Evolutionary conservation across 1,140 invertebrate species (phyloP).

Genomic region (Phortica variegata): DNA sequence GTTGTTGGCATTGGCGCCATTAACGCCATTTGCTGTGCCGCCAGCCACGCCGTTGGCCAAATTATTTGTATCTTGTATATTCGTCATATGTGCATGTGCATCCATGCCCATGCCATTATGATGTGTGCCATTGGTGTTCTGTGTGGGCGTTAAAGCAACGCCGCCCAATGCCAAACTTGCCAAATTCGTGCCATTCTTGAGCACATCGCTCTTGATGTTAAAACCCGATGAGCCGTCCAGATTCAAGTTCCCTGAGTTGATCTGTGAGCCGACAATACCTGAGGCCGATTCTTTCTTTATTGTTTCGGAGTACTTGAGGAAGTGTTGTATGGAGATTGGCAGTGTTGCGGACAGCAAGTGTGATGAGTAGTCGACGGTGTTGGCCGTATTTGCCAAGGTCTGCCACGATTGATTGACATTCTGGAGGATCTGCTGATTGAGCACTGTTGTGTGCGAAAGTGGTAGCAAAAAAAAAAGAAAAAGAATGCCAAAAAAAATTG

Average conservation of each 20-base stretch:
- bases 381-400: slow-evolving; percentile 55
- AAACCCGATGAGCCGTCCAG: slow-evolving; percentile 22
- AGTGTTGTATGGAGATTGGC: slow-evolving; percentile 58
- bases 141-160: slow-evolving; percentile 42
- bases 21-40: slow-evolving; percentile 32
- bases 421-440: slow-evolving; percentile 57
- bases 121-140: slow-evolving; percentile 34
- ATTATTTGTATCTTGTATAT: slow-evolving; percentile 44
- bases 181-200: slow-evolving; percentile 53
- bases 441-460: slow-evolving; percentile 26
- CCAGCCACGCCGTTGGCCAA: slow-evolving; percentile 32
- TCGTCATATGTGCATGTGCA: slow-evolving; percentile 41
- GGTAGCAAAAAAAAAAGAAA: background rate
- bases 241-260: slow-evolving; percentile 33
- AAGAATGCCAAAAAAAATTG: background rate
- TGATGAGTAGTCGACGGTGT: slow-evolving; percentile 57
- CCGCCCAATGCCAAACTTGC: slow-evolving; percentile 50
- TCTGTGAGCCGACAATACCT: slow-evolving; percentile 24
- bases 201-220: slow-evolving; percentile 40
- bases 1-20: slow-evolving; percentile 33
- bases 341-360: slow-evolving; percentile 57
- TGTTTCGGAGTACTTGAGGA: slow-evolving; percentile 57
- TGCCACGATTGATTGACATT: slow-evolving; percentile 58
- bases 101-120: slow-evolving; percentile 51
- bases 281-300: slow-evolving; percentile 55